Evolutionary conservation across 2,113 vertebrate genomes (phyloP), one percentile per base, ranked within the genome.

Genomic region (Boulengeromyrus knoepffleri): DNA sequence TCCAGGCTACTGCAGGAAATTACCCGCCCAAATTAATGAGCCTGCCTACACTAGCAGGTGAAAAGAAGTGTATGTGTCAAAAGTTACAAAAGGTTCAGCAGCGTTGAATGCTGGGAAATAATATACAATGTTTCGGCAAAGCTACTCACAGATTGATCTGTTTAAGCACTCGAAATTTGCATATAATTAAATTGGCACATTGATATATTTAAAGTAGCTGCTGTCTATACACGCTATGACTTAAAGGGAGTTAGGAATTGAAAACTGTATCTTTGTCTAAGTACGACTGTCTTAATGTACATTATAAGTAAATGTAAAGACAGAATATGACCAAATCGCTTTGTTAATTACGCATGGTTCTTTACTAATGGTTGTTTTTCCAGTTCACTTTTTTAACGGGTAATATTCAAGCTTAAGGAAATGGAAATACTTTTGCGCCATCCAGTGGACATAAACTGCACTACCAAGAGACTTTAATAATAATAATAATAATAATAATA

Each of bases 381-480:
- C 39, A 31, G 4, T 42, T 42, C 39, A 93, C 91, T 92, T 92
- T 84, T 89, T 90, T 93, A 92, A 94, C 93, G 92, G 27, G 92
- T n/a, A 47, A 47, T 47, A 89, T 58, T 83, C n/a, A 86, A 0
- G 8, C 21, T 49, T 47, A 91, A 85, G 88, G 74, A 47, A 94
- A 93, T 42, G 90, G 87, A 95, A 92, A 95, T 94, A 93, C 95
- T 91, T 90, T 93, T 90, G 94, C 95, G 94, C 95, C 96, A 95
- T 89, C 95, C 93, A 94, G 95, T 94, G 96, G 95, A 24, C 3
- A 77, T 53, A 62, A 87, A 50, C 27, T 70, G 85, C 2, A 49
- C 91, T 70, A 85, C 49, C 47, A n/a, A 47, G 27, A 47, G 13
- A 88, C 45, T 19, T 62, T 89, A 45, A 31, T 85, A n/a, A 49